These are phyloP conservation scores for Scaptomyza cyrtandrae DNA, from an alignment of 2,888 invertebrate species.

Conservation along the genomic window DNA sequence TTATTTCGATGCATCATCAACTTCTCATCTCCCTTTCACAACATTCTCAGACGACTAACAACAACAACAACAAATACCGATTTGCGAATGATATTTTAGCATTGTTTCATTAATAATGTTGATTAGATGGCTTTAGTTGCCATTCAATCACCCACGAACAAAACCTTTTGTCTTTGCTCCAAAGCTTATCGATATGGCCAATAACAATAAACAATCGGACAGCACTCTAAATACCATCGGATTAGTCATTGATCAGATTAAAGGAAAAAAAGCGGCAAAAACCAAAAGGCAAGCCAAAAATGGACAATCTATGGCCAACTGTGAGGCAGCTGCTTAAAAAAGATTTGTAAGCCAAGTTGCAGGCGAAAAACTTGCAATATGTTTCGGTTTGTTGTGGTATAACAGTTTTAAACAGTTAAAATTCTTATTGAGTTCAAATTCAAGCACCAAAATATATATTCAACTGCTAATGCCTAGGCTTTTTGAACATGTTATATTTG, in stretches of 20 bases:
- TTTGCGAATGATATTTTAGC: slow-evolving; percentile 64
- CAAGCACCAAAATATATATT: not conserved
- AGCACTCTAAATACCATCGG: slow-evolving; percentile 73
- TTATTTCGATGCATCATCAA: slow-evolving; percentile 47
- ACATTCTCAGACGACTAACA: slow-evolving; percentile 64
- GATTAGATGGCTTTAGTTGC: slow-evolving; percentile 39
- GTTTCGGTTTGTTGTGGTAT: not conserved
- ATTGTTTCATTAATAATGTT: slow-evolving; percentile 59
- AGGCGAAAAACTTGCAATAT: slow-evolving; percentile 1
- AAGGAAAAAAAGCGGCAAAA: slow-evolving; percentile 21
- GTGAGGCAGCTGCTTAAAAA: slow-evolving; percentile 54
- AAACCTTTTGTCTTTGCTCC: slow-evolving; percentile 55
- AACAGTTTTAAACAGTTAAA: slow-evolving; percentile 2
- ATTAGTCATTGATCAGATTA: slow-evolving; percentile 70
- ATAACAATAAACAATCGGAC: slow-evolving; percentile 44
- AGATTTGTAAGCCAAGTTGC: slow-evolving; percentile 2
- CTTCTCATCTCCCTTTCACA: slow-evolving; percentile 63
- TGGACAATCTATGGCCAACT: slow-evolving; percentile 58
- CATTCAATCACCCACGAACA: slow-evolving; percentile 66
- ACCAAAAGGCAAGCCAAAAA: slow-evolving; percentile 48
- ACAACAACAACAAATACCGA: slow-evolving; percentile 35
- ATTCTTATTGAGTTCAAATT: not conserved
- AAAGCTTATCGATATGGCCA: slow-evolving; percentile 39
- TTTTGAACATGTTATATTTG: no score
- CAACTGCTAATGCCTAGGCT: not conserved